A percentile compares a stretch with the other conserved stretches of the same genome.
Evolutionary conservation across 2,888 invertebrate species (phyloP).

Genomic region (Cepaea hortensis): DNA sequence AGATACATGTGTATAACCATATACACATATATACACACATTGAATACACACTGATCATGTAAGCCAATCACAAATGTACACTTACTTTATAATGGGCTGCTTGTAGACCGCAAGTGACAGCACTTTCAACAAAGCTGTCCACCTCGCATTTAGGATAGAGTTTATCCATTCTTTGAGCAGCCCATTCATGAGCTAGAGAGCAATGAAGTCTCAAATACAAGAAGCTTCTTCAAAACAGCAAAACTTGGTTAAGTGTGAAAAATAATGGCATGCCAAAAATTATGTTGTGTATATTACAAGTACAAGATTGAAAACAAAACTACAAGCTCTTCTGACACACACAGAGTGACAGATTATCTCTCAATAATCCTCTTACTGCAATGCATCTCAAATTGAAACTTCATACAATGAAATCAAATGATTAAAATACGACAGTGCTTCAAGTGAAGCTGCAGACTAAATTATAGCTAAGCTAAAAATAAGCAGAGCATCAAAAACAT

Average conservation of each 20-base stretch:
- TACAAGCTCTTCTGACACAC: not conserved
- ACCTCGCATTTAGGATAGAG: not conserved
- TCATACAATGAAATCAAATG: too few relatives aligned
- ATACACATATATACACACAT: too few relatives aligned
- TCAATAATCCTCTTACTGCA: too few relatives aligned
- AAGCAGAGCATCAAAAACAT: too few relatives aligned
- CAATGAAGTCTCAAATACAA: not conserved
- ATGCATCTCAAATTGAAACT: too few relatives aligned
- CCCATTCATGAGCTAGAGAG: not conserved
- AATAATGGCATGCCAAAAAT: not conserved
- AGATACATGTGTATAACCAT: too few relatives aligned
- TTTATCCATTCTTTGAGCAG: not conserved
- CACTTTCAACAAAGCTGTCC: conserved; percentile 3
- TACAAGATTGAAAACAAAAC: not conserved
- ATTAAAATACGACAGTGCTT: too few relatives aligned
- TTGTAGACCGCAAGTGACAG: not conserved
- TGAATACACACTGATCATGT: too few relatives aligned
- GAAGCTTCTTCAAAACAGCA: not conserved
- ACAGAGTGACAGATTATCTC: too few relatives aligned
- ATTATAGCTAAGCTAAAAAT: too few relatives aligned
- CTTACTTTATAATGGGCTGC: conserved; percentile 17
- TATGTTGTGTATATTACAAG: not conserved
- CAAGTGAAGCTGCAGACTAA: too few relatives aligned
- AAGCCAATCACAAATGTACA: not conserved
- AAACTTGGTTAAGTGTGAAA: conserved; percentile 4